These are phyloP conservation scores for Ophraella communa DNA, from an alignment of 2,888 invertebrate species.

Conservation along the genomic window DNA sequence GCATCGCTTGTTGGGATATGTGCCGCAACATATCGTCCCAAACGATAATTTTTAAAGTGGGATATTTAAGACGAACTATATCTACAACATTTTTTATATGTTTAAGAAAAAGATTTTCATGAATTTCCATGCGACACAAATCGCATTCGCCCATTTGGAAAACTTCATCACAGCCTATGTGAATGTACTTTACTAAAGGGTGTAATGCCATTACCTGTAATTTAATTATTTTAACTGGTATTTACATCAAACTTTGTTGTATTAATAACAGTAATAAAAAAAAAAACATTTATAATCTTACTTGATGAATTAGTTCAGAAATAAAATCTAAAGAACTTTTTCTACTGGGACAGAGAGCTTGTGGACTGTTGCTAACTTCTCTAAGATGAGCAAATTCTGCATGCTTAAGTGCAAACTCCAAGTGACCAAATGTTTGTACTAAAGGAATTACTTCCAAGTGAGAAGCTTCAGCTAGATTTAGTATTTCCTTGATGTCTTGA, in stretches of 20 bases:
- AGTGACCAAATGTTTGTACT: slow-evolving; percentile 85
- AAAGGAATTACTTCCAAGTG: slow-evolving; percentile 75
- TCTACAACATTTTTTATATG: slow-evolving; percentile 68
- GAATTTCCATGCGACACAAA: slow-evolving; percentile 63
- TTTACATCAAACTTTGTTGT: too few species aligned
- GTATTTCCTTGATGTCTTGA: slow-evolving; percentile 65
- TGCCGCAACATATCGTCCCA: slow-evolving; percentile 85
- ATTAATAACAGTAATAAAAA: background rate
- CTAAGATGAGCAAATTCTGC: slow-evolving; percentile 68
- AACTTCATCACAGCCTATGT: slow-evolving; percentile 80
- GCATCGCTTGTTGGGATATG: slow-evolving; percentile 66
- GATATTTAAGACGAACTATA: slow-evolving; percentile 67
- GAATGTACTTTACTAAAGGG: slow-evolving; percentile 62
- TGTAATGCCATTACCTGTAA: slow-evolving; percentile 54
- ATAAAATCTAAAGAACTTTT: slow-evolving; percentile 69
- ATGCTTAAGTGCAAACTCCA: slow-evolving; percentile 79
- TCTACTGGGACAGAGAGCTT: slow-evolving; percentile 75
- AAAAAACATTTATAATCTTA: slow-evolving; percentile 50
- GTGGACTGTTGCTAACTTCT: slow-evolving; percentile 71
- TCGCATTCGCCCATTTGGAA: slow-evolving; percentile 74
- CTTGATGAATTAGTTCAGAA: slow-evolving; percentile 74
- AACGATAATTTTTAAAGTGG: slow-evolving; percentile 68
- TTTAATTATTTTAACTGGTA: too few species aligned
- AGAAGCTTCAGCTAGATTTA: slow-evolving; percentile 64
- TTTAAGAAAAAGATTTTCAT: slow-evolving; percentile 67